phyloP scores from a whole-genome alignment of 2,888 invertebrate genomes.

The Masnerella sp. region DNA sequence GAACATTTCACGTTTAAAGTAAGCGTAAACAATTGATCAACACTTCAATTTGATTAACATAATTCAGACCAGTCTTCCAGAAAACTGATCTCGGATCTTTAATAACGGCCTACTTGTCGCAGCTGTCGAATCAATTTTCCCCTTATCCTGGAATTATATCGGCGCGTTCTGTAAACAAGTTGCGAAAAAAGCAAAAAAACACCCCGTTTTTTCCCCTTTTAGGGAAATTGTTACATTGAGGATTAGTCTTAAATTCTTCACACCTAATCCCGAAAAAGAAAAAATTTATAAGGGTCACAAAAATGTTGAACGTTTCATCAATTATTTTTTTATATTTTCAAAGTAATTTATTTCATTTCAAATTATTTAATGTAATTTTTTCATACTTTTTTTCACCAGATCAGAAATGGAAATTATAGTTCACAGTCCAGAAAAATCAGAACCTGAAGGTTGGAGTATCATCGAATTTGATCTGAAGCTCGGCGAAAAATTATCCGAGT shows the following conservation, averaged over 20 bases:
- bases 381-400: too few species aligned
- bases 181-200: conserved; percentile 38
- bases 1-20: neutral
- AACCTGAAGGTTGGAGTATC: too few species aligned
- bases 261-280: neutral
- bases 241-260: conserved; percentile 22
- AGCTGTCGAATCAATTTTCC: conserved; percentile 68
- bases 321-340: too few species aligned
- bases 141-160: conserved; percentile 58
- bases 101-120: conserved; percentile 65
- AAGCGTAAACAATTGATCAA: conserved; percentile 66
- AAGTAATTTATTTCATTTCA: too few species aligned
- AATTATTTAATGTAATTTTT: too few species aligned
- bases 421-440: too few species aligned
- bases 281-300: too few species aligned
- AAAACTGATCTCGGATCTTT: conserved; percentile 65
- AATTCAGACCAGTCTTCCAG: conserved; percentile 70
- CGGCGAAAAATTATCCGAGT: too few species aligned
- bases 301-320: too few species aligned
- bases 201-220: conserved; percentile 63
- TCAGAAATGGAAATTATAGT: too few species aligned
- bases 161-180: conserved; percentile 62
- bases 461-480: too few species aligned
- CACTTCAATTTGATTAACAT: conserved; percentile 68
- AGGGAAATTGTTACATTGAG: conserved; percentile 42